Evolutionary conservation across 2,888 invertebrate species (phyloP), one percentile per base, ranked within the genome.

Genomic region (Electrophaes corylata): DNA sequence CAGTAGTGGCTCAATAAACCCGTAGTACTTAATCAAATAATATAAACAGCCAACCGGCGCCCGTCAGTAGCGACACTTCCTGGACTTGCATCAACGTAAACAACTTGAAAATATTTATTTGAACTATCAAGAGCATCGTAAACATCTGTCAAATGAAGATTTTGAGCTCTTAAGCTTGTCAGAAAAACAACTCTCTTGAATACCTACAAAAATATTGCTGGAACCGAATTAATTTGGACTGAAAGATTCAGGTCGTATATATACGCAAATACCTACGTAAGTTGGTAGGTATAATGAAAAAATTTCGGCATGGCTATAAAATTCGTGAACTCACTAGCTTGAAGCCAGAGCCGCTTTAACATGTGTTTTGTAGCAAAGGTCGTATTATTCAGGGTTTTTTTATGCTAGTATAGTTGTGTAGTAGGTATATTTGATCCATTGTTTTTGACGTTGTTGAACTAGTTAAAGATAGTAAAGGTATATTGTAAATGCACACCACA

Each of bases 21-120:
- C n/a, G 31, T 33, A 23, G n/a, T 43, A 49, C 44, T 62, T 67
- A 78, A 76, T 72, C 68, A 72, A 77, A 75, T 76, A 76, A 77
- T 65, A 70, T 63, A 76, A 79, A 77, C 71, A 66, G 62, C 60
- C 57, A 46, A 43, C 43, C 19, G 37, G 44, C 35, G 60, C 64
- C 60, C 57, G 57, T 63, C 40, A 54, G 61, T 43, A 45, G 54
- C 57, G 71, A 78, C 76, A 75, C 69, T 78, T 74, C 74, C 70
- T 70, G 67, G 69, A 74, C 73, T 73, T 65, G 71, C 70, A 72
- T 66, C 67, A 81, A 76, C 71, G 75, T 83, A 84, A 85, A 84
- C 82, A 84, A 72, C 77, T 79, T 68, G 64, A 71, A 63, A 71
- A 74, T 83, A 84, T 85, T 85, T 84, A 81, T 85, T 84, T 84